Base-by-base conservation (phyloP, 2,113 vertebrate species). In the Oncorhynchus kisutch region DNA sequence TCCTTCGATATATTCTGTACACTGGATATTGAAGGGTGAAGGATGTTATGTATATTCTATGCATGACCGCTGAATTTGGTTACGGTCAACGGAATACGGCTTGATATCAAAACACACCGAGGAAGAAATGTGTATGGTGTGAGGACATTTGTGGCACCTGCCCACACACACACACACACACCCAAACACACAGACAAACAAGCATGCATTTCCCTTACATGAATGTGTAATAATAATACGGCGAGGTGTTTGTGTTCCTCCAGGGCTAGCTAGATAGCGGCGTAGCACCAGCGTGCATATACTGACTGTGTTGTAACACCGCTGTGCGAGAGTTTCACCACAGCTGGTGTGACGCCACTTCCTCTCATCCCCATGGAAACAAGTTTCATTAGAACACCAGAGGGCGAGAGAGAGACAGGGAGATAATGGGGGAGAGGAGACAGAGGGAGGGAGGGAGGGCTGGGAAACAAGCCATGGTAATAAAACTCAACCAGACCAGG, bases 351-450 rank as follows among this genome's bases (percentile, higher is more conserved):
- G 75, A 72, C 75, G 78, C 78, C 1, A 57, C 76, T 79, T 62
- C 12, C 60, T 69, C n/a, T 1, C 20, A 25, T 76, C 76, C 76
- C 71, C 49, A 5, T 73, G 79, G 75, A 82, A 81, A 82, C 77
- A 31, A 0, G 3, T 76, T 81, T 85, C 85, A 87, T 86, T 85
- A 85, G 76, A 81, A 82, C 67, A 78, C 13, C 74, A 65, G 64
- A 64, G 81, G 22, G 48, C 3, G 65, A 75, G n/a, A 24, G 5
- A 20, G 16, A 64, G 24, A 24, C 6, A 24, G 24, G 24, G 22
- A 24, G 24, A 12, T 25, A 24, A 24, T 1, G 22, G 2, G 64
- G 64, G 24, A 25, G 64, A 65, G 64, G 64, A 3, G 60, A 65
- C 4, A 22, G 12, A 65, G 64, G 22, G 1, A 65, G 64, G 22